Percentiles rank a stretch among this genome's conserved stretches.
phyloP scores from a whole-genome alignment of 1,140 invertebrate genomes.

The Panagrolaimus sp. region DNA sequence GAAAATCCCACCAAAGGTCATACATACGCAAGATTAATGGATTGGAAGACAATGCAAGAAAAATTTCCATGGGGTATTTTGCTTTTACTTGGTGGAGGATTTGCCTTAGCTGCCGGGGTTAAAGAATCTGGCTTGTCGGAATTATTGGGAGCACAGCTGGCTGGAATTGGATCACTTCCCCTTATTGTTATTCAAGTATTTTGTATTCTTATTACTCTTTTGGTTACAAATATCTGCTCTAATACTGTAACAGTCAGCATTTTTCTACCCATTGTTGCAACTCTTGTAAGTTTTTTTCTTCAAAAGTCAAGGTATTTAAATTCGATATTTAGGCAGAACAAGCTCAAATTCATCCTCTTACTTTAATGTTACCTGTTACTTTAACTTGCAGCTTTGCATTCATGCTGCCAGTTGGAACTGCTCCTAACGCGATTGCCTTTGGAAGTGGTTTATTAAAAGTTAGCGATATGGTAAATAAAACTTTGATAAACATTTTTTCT shows the following conservation, averaged over 20 bases:
- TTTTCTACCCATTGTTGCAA: slow-evolving; percentile 36
- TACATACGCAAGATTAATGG: slow-evolving; percentile 34
- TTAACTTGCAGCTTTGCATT: slow-evolving; percentile 63
- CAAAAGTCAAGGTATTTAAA: background rate
- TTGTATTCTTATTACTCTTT: slow-evolving; percentile 31
- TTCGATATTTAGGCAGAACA: slow-evolving; percentile 32
- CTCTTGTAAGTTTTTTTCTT: background rate
- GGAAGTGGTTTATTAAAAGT: slow-evolving; percentile 47
- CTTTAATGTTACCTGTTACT: slow-evolving; percentile 62
- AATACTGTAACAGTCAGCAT: slow-evolving; percentile 40
- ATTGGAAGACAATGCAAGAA: slow-evolving; percentile 47
- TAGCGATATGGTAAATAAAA: slow-evolving; percentile 57
- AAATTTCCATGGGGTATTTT: slow-evolving; percentile 40
- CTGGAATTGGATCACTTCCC: slow-evolving; percentile 25
- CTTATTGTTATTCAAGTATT: slow-evolving; percentile 26
- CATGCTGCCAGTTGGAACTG: slow-evolving; percentile 70
- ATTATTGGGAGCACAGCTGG: slow-evolving; percentile 21
- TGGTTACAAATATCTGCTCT: slow-evolving; percentile 41
- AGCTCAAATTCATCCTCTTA: slow-evolving; percentile 61
- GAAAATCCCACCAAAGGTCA: background rate
- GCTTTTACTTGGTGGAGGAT: slow-evolving; percentile 37
- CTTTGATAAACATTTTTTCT: background rate
- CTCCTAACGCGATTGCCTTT: slow-evolving; percentile 79
- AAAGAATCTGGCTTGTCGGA: slow-evolving; percentile 37
- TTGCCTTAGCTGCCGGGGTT: slow-evolving; percentile 37